Base-by-base conservation (phyloP, 2,888 invertebrate species). In the Abscondita cerata region DNA sequence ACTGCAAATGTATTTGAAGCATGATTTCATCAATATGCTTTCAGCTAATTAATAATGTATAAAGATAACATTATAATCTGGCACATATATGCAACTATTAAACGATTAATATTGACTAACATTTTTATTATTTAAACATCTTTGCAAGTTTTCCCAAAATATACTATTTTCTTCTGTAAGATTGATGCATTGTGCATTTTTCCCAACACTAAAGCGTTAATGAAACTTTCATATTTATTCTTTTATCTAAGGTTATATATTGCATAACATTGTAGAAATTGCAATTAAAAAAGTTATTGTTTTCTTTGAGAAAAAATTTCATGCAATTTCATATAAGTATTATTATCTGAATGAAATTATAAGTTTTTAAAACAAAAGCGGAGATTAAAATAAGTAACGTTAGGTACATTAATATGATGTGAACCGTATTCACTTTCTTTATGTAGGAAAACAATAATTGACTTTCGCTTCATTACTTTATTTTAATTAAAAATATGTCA, bases 261-360 rank as follows among this genome's bases (percentile, higher is more conserved):
- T 44, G 44, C 44, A 44, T 5, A 16, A 44, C 19, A 18, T 18
- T 18, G 44, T 44, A 18, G 18, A 16, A n/a, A 19, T 16, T 44
- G 19, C 19, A 44, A 44, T 44, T 44, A 44, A 44, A 44, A 44
- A 44, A 18, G 18, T 18, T 18, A 44, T 44, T 44, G 44, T 53
- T 12, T 53, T 36, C 53, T 25, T 52, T 36, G 8, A 11, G 20
- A 40, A 38, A 48, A 47, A 34, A 19, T 36, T 46, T 47, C 18
- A 13, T 48, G 18, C 11, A 47, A 48, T 48, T 54, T 13, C 16
- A 46, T 46, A 34, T 46, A 33, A 12, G 20, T 48, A 48, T 55
- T 55, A 48, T 55, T 55, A 55, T 55, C 55, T 55, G 11, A n/a
- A 40, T 36, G 18, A 34, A 19, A 55, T 55, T 47, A 20, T 47